phyloP scores from a whole-genome alignment of 64 coral and sea anemone species.

The Exaiptasia diaphana region DNA sequence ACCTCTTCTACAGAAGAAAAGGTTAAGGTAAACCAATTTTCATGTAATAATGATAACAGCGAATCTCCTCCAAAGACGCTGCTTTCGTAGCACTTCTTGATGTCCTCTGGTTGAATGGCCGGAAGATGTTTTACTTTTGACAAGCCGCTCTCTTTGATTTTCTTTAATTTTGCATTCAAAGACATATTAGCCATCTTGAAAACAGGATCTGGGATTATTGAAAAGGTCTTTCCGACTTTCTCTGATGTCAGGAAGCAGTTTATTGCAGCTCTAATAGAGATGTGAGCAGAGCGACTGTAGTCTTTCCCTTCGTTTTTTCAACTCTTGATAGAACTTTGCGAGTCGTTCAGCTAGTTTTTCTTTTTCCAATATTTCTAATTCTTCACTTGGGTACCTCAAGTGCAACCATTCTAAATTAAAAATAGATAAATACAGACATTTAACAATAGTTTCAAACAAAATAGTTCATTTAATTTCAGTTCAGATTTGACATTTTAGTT shows the following conservation, averaged over 20 bases:
- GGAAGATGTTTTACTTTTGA: slow-evolving; percentile 24
- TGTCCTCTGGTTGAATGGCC: slow-evolving; percentile 30
- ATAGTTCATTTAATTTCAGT: too few relatives aligned
- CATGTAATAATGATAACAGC: neutral
- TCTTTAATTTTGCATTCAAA: slow-evolving; percentile 26
- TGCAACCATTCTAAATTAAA: slow-evolving; percentile 37
- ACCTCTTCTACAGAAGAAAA: slow-evolving; percentile 4
- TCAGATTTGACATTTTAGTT: too few relatives aligned
- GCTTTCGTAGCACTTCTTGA: slow-evolving; percentile 21
- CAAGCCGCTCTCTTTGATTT: slow-evolving; percentile 11
- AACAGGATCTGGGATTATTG: slow-evolving; percentile 23
- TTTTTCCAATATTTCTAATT: neutral
- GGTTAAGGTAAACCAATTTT: slow-evolving; percentile 39
- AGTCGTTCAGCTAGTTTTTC: slow-evolving; percentile 43
- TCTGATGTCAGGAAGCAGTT: neutral
- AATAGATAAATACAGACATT: too few relatives aligned
- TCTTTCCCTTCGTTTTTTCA: neutral
- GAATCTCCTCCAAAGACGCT: slow-evolving; percentile 16
- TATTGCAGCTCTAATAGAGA: neutral
- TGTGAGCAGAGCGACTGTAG: neutral
- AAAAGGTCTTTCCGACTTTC: neutral
- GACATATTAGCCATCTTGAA: slow-evolving; percentile 39
- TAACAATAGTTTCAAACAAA: too few relatives aligned
- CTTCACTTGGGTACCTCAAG: slow-evolving; percentile 3
- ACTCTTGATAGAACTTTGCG: slow-evolving; percentile 30